Evolutionary conservation across 2,888 invertebrate species (phyloP), one percentile per base, ranked within the genome.

Genomic region (Agrilus mali): DNA sequence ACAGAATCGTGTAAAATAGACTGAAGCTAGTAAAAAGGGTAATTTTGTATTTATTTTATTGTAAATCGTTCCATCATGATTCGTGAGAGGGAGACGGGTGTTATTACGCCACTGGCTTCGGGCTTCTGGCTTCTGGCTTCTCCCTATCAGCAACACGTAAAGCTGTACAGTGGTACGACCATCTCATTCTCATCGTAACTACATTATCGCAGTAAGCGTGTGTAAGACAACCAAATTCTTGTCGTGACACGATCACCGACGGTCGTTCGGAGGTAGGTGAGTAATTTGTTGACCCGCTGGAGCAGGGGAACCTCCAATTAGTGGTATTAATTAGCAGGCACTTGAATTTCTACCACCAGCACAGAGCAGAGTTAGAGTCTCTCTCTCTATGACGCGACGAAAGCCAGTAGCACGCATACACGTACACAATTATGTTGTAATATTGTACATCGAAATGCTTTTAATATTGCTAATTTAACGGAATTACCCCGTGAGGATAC

Each of bases 321-420:
- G 64, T 62, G 60, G 61, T 62, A 64, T 64, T 64, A 64, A 64
- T 64, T 64, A 64, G 63, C 60, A 63, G 58, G 61, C 62, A 63
- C 64, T 64, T 63, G 63, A 64, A 61, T 60, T 46, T 48, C 44
- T 48, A 51, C 47, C 46, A 40, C 41, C 38, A 46, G 40, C 44
- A 40, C 40, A 35, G 40, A 17, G 38, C 17, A 38, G 37, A 43
- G 41, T 40, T n/a, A n/a, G n/a, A n/a, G n/a, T n/a, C n/a, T n/a
- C n/a, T n/a, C n/a, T n/a, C 47, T 42, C 45, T 47, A 45, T 16
- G 20, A 40, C 37, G 38, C 42, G 43, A 38, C 42, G 37, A 53
- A 51, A 48, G 47, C 47, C 34, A 27, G 27, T 5, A 43, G 27
- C 10, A 43, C 43, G 42, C 47, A 48, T 44, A 35, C 38, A 47